Evolutionary conservation across 2,797 vertebrate genomes (phyloP).

Genomic region (Gymnopithys bicolor): DNA sequence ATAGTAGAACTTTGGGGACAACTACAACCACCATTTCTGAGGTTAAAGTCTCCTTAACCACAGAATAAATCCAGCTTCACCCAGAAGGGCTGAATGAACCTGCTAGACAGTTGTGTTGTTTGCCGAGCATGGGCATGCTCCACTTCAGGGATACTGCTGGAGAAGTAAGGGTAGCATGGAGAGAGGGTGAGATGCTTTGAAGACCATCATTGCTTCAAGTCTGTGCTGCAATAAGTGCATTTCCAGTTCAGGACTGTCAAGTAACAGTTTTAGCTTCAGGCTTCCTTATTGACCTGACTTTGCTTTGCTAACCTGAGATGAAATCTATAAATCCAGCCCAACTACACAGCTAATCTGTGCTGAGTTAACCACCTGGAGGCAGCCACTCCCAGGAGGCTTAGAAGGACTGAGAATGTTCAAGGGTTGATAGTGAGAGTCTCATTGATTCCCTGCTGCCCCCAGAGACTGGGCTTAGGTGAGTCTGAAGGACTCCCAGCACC

Average conservation of each 20-base stretch:
- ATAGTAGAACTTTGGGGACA: neutral
- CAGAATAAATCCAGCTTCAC: neutral
- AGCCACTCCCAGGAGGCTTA: neutral
- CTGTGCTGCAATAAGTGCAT: accelerated
- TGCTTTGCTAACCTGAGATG: neutral
- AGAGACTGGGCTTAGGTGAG: neutral
- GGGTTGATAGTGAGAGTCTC: neutral
- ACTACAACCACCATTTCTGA: neutral
- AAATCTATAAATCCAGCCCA: neutral
- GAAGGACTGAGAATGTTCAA: neutral
- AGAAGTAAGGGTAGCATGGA: neutral
- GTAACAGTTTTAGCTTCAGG: neutral
- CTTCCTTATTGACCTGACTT: neutral
- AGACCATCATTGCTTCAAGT: neutral
- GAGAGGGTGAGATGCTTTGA: neutral
- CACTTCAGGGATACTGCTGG: neutral
- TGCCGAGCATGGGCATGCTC: neutral
- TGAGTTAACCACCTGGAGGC: neutral
- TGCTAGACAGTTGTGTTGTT: neutral
- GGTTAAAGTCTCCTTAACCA: neutral
- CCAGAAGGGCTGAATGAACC: neutral
- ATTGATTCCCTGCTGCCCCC: neutral
- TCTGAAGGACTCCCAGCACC: neutral
- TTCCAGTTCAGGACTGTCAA: neutral
- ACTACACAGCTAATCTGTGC: neutral